Conservation (phyloP, 2,797 vertebrate species). For the Rachycentron canadum region DNA sequence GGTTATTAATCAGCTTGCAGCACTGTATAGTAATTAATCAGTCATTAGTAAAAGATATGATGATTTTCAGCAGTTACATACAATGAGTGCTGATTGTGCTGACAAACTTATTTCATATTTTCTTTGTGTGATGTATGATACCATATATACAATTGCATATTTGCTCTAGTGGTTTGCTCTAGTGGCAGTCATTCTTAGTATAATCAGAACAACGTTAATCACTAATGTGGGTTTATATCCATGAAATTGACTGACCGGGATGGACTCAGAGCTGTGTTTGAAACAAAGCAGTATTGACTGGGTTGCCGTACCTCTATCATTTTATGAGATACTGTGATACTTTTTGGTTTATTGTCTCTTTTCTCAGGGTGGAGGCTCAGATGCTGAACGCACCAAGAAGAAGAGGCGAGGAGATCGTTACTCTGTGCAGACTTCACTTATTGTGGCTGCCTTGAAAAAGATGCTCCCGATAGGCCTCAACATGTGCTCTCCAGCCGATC, state of each 20-base stretch:
- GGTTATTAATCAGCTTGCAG: conserved; percentile 20
- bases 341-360: conserved; percentile 62
- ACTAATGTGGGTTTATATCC: conserved; percentile 28
- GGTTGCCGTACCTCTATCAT: conserved; percentile 10
- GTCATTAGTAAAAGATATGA: conserved; percentile 25
- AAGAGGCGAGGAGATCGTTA: conserved; percentile 94
- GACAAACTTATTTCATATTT: conserved; percentile 20
- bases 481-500: conserved; percentile 96
- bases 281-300: conserved; percentile 35
- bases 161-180: conserved; percentile 27
- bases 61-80: conserved; percentile 11
- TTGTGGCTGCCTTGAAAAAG: conserved; percentile 97
- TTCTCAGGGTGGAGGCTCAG: conserved; percentile 91
- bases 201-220: conserved; percentile 10
- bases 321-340: conserved; percentile 64
- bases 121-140: conserved; percentile 17
- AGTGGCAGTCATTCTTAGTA: conserved; percentile 24
- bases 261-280: conserved; percentile 50
- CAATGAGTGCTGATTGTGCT: conserved; percentile 15
- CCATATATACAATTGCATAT: conserved; percentile 16
- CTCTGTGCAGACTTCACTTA: conserved; percentile 94
- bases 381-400: conserved; percentile 95
- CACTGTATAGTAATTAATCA: conserved; percentile 10
- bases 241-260: conserved; percentile 30
- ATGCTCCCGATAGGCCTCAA: conserved; percentile 97